Evolutionary conservation across 1,140 invertebrate genomes (phyloP), one percentile per base, ranked within the genome.

Genomic region (Nephila pilipes): DNA sequence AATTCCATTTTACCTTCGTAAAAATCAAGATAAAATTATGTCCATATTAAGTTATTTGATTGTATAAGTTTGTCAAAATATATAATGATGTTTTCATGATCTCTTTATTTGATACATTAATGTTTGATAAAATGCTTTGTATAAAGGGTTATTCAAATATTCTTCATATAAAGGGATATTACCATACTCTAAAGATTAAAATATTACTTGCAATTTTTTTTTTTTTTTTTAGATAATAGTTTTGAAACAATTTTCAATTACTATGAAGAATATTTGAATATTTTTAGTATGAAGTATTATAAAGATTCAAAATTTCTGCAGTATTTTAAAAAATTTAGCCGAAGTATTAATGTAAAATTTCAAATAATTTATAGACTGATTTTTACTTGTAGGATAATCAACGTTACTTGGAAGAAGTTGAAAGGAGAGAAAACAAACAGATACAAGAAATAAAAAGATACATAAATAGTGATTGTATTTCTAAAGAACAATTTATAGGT

Each of bases 401-500:
- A 20, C n/a, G 69, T 2, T 63, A 46, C 12, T 14, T 25, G 8
- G 90, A 91, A 91, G 80, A 83, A 69, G 20, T 29, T 12, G 79
- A 91, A 65, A 57, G 18, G 22, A 22, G 29, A n/a, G n/a, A 75
- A 65, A 91, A 85, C 29, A 8, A 20, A 25, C 83, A 83, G 79
- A 54, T 63, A 20, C 80, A 81, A 85, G 29, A 38, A 16, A 65
- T 91, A 14, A 58, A 65, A 63, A 83, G 10, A 1, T 91, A 36
- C 29, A 16, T 79, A 3, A 63, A 83, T 46, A 79, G 6, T 46
- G 36, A 65, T 18, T 46, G 38, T 38, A 6, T 60, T 65, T 14
- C 79, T 58, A n/a, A 60, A 63, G 80, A 60, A 14, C 32, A 63
- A 18, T 91, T 91, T n/a, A 91, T 54, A 83, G 90, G 90, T 91